Evolutionary conservation across 2,888 invertebrate genomes (phyloP).

Genomic region (Salpingus planirostris): DNA sequence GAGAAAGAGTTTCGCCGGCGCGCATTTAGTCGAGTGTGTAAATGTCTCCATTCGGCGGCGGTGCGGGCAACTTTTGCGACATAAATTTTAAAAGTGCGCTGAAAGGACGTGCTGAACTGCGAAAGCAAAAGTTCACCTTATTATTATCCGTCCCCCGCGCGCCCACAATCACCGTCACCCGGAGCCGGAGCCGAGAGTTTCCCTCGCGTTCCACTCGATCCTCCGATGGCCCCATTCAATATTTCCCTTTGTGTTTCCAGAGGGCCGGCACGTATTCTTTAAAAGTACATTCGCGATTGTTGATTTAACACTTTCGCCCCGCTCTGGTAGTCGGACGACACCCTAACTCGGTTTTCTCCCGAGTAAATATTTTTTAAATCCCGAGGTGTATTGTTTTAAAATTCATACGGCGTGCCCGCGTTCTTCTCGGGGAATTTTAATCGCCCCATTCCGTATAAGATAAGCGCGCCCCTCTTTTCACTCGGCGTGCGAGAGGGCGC

Average conservation of each 20-base stretch:
- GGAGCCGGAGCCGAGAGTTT: too few relatives aligned
- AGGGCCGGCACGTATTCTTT: conserved; percentile 18
- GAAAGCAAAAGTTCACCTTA: conserved; percentile 21
- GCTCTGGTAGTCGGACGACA: conserved; percentile 7
- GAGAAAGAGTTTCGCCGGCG: too few relatives aligned
- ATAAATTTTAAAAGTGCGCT: conserved; percentile 17
- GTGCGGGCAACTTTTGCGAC: conserved; percentile 17
- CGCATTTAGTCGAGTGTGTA: too few relatives aligned
- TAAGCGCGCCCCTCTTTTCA: too few relatives aligned
- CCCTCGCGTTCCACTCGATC: conserved; percentile 13
- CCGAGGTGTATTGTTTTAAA: conserved; percentile 13
- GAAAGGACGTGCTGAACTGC: conserved; percentile 21
- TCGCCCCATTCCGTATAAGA: too few relatives aligned
- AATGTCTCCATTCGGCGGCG: conserved; percentile 14
- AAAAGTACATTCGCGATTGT: conserved; percentile 18
- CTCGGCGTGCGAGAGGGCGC: too few relatives aligned
- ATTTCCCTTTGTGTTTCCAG: conserved; percentile 18
- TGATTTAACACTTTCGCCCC: conserved; percentile 17
- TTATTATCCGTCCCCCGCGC: conserved; percentile 18
- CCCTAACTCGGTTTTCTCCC: conserved; percentile 10
- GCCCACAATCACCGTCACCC: too few relatives aligned
- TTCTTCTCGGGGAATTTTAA: too few relatives aligned
- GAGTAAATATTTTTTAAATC: conserved; percentile 14
- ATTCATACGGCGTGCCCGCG: conserved; percentile 6
- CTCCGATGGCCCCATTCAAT: conserved; percentile 15